Percentiles rank a stretch among this genome's conserved stretches.
Conservation (phyloP, 1,140 invertebrate genomes). For the Atta cephalotes region DNA sequence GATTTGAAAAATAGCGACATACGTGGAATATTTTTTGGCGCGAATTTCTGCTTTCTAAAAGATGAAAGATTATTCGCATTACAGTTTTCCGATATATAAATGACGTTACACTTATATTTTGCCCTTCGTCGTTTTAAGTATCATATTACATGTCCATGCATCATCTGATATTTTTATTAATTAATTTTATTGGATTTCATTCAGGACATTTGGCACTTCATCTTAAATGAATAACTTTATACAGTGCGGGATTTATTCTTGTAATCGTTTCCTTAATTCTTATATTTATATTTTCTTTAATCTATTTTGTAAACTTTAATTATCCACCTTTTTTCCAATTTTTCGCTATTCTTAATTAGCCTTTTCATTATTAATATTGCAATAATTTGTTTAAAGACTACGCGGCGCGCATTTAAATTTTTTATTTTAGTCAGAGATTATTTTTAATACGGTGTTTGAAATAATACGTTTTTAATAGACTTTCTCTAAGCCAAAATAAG, state of each 20-base stretch:
- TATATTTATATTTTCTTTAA: neutral
- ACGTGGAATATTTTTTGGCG: neutral
- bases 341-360: conserved; percentile 38
- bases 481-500: conserved; percentile 69
- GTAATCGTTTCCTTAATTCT: neutral
- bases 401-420: neutral
- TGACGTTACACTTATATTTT: neutral
- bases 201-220: neutral
- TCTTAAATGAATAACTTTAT: neutral
- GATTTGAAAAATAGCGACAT: neutral
- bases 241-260: neutral
- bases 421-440: conserved; percentile 11
- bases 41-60: neutral
- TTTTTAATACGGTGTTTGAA: conserved; percentile 20
- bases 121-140: neutral
- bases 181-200: neutral
- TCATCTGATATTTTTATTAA: neutral
- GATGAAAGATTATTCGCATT: neutral
- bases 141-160: neutral
- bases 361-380: conserved; percentile 59
- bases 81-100: neutral
- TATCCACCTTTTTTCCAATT: neutral
- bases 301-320: neutral
- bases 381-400: conserved; percentile 54
- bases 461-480: conserved; percentile 36